A percentile compares a stretch with the other conserved stretches of the same genome.
Conservation (phyloP, 2,888 invertebrate species). For the Drosophila melanosoma region DNA sequence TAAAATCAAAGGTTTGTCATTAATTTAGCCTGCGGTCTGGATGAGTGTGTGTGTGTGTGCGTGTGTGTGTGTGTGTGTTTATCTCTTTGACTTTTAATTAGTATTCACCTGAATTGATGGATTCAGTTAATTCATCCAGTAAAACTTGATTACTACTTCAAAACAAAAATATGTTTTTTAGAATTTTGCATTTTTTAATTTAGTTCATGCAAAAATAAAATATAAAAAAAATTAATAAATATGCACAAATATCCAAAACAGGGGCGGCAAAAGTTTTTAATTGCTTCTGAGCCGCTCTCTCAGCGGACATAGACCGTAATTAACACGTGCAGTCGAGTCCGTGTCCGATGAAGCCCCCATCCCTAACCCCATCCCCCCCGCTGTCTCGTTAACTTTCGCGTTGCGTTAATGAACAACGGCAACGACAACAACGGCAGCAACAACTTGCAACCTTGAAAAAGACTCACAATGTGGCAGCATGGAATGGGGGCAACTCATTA, state of each 20-base stretch:
- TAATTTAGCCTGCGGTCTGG: constrained; percentile 26
- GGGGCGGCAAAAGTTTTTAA: constrained; percentile 61
- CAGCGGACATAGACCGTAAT: constrained; percentile 65
- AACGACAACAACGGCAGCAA: constrained; percentile 15
- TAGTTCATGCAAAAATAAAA: background rate
- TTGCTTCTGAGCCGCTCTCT: constrained; percentile 52
- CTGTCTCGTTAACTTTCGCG: background rate
- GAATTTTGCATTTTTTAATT: constrained; percentile 10
- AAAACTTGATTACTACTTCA: background rate
- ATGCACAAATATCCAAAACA: constrained; percentile 20
- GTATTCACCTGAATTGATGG: constrained; percentile 36
- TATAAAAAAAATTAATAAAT: background rate
- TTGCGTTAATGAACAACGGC: constrained; percentile 52
- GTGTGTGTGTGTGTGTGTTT: background rate
- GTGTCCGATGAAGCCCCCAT: constrained; percentile 3
- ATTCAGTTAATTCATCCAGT: background rate
- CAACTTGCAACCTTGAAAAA: constrained; percentile 20
- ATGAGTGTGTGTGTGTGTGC: background rate
- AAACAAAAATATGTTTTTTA: background rate
- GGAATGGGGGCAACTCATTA: constrained; percentile 63
- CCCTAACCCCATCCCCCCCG: background rate
- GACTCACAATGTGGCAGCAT: constrained; percentile 10
- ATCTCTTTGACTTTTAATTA: constrained; percentile 34
- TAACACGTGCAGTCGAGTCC: constrained; percentile 57
- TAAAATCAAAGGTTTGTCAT: constrained; percentile 36